phyloP scores from a whole-genome alignment of 2,888 invertebrate genomes.

The Epinotia bilunana region DNA sequence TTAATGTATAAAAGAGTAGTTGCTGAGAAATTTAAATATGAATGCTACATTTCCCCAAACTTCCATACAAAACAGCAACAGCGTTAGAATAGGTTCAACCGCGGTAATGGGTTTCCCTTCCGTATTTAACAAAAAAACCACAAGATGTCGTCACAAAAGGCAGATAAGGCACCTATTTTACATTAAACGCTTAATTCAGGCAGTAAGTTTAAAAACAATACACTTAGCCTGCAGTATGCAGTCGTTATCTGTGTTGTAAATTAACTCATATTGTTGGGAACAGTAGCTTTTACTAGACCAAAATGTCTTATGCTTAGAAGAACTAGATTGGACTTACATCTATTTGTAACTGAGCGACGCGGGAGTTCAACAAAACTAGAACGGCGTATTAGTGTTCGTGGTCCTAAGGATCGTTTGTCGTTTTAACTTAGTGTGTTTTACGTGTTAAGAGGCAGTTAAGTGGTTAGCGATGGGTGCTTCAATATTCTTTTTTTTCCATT shows the following conservation, averaged over 20 bases:
- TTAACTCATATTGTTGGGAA: conserved; percentile 34
- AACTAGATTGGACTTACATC: not conserved
- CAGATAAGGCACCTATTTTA: conserved; percentile 36
- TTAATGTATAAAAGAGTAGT: no score
- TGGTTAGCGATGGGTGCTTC: conserved; percentile 1
- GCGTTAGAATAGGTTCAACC: not conserved
- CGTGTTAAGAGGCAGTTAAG: conserved; percentile 25
- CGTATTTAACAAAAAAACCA: conserved; percentile 21
- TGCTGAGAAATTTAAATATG: no score
- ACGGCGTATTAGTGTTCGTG: not conserved
- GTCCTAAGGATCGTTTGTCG: not conserved
- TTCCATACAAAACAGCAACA: not conserved
- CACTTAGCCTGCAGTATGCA: conserved; percentile 41
- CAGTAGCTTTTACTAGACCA: not conserved
- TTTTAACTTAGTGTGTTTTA: not conserved
- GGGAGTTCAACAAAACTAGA: not conserved
- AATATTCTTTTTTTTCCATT: not conserved
- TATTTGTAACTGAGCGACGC: not conserved
- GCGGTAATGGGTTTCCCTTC: conserved; percentile 10
- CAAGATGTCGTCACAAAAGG: conserved; percentile 39
- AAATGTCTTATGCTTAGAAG: not conserved
- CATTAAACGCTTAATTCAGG: conserved; percentile 41
- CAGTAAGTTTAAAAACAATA: conserved; percentile 44
- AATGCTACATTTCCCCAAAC: not conserved
- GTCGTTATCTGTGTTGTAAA: conserved; percentile 39